phyloP scores from a whole-genome alignment of 1,140 invertebrate species.

The Linepithema humile region DNA sequence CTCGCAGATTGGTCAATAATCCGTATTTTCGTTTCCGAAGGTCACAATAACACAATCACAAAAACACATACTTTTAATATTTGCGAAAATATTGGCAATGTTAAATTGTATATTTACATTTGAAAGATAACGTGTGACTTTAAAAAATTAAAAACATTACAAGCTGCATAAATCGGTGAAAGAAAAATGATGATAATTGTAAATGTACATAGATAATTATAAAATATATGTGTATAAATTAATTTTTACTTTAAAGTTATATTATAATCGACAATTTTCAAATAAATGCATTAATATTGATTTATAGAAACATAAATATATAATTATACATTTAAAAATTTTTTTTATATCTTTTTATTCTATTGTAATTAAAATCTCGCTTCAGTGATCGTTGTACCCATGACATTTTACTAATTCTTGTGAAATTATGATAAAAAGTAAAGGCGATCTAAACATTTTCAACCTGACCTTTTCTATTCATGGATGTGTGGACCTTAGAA shows the following conservation, averaged over 20 bases:
- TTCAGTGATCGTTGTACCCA: not conserved
- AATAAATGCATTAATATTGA: not conserved
- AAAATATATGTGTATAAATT: not conserved
- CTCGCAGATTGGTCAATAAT: conserved; percentile 21
- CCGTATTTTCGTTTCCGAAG: conserved; percentile 25
- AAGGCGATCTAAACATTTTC: not conserved
- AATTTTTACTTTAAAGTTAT: not conserved
- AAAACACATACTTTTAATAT: not conserved
- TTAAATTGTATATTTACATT: not conserved
- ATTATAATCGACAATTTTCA: not conserved
- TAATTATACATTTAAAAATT: conserved; percentile 6
- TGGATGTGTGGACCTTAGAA: not conserved
- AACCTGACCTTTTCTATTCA: not conserved
- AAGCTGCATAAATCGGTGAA: not conserved
- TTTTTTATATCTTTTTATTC: not conserved
- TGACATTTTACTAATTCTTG: conserved; percentile 24
- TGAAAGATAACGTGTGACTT: no score
- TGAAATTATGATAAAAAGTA: not conserved
- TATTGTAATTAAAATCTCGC: not conserved
- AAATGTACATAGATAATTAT: not conserved
- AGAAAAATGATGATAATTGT: not conserved
- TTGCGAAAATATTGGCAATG: not conserved
- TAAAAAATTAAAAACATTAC: not conserved
- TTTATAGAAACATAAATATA: not conserved
- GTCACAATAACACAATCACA: conserved; percentile 21